Base-by-base conservation (phyloP, 2,888 invertebrate genomes). In the Bruchidius siliquastri region DNA sequence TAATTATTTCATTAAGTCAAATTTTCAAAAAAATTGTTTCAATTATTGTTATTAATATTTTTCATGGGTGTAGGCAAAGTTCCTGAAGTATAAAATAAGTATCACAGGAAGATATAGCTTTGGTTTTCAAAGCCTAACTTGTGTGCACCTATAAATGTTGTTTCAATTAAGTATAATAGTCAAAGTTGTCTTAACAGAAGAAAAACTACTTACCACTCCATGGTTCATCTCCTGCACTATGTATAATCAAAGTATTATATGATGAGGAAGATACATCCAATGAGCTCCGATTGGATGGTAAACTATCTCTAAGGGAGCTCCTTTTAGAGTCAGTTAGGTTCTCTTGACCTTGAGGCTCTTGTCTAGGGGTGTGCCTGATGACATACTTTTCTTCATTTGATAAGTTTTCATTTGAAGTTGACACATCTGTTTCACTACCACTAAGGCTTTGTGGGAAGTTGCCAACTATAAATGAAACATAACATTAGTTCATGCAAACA, bases 271-370 rank as follows among this genome's bases (percentile, higher is more conserved):
- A 93, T 3, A 93, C 92, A 84, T 93, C 93, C 80, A 93, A 86
- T 0, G 91, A 91, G 82, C 92, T 93, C 70, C 93, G 88, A 84
- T 93, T 93, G 26, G 87, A 87, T 74, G 88, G 88, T 78, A 89
- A 83, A 83, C 88, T 89, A 78, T 89, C 89, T 80, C 92, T 91
- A 66, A 92, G 85, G 18, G 90, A 90, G 77, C 84, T 92, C 82
- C 88, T 89, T 86, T 88, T 91, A 80, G 88, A 90, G 82, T 83
- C 88, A 78, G 88, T 89, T 76, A 90, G 89, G 86, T 93, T 95
- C 86, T 96, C 96, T 86, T 96, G 96, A 0, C 96, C 96, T 86
- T 96, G 96, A 0, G 96, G 96, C 84, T 96, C 96, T 83, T 96
- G 96, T 67, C 96, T 89, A 6, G 94, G 92, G 0, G 93, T 94